Evolutionary conservation across 2,888 invertebrate species (phyloP), one percentile per base, ranked within the genome.

Genomic region (Pocota personata): DNA sequence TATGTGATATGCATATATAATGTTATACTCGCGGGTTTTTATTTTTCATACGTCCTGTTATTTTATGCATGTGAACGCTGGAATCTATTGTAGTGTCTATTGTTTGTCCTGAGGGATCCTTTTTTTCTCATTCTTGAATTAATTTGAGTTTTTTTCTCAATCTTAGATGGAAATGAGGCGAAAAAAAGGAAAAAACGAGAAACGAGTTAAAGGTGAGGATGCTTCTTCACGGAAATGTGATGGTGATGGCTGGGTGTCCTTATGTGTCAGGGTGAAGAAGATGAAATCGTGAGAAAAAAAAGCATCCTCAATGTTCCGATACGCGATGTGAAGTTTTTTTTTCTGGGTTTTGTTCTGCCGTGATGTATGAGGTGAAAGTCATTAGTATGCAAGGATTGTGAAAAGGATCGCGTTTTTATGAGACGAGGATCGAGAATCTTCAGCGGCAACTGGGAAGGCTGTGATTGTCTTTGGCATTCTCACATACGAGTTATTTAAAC

Each of bases 211-310:
- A 80, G 86, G 76, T 72, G 82, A 86, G 80, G 86, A 80, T 80
- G 86, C 76, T 86, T 76, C 80, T 76, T 86, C 80, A 82, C 50
- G 66, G 76, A 64, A 71, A 60, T 55, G 46, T 62, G 71, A 67
- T 62, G 16, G 60, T 76, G 86, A 86, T 76, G 76, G 66, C 67
- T 72, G 76, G 80, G 82, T 86, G 76, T 86, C 82, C 86, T 82
- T 75, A 35, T 64, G 64, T 76, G 76, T 82, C 86, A 82, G 86
- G 86, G 86, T 86, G 82, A 80, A 71, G 73, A 84, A 57, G 76
- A 76, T 76, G 82, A 60, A 86, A 86, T 86, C 86, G 86, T 86
- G 86, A 86, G 86, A 86, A 86, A 86, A 86, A 84, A 86, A 86
- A 50, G 24, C 73, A 67, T 78, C 75, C 32, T 60, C 35, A 40